Base-by-base conservation (phyloP, 2,888 invertebrate species). In the Isoperla grammatica region DNA sequence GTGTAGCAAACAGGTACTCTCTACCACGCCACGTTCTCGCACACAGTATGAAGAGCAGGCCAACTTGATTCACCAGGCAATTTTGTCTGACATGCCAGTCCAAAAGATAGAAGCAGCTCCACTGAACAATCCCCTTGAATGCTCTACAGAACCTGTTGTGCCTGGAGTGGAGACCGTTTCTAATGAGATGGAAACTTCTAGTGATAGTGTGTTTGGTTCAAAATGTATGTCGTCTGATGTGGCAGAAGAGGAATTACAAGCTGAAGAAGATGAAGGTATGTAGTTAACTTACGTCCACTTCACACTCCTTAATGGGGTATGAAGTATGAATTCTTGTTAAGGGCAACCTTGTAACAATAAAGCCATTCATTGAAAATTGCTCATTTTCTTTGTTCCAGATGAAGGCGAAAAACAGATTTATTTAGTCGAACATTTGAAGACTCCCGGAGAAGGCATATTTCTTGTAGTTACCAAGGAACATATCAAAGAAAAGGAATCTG, bases 371-470 rank as follows among this genome's bases (percentile, higher is more conserved):
- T 29, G 29, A 8, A 4, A n/a, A 29, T 6, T 29, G 29, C 29
- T 29, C 29, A n/a, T n/a, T n/a, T n/a, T n/a, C n/a, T n/a, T 19
- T 45, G 11, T 45, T 17, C 19, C 39, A 39, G 53, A 29, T 29
- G 29, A 46, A 57, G 29, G n/a, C 29, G 65, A 61, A 19, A 56
- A 58, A 40, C 48, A 63, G 4, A 29, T 63, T 11, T 64, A 61
- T 57, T 35, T 61, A 5, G 65, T 63, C 13, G 59, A 60, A 42
- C 59, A 56, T 6, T 19, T 13, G 62, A 72, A 72, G 15, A 71
- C 72, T 29, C 62, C 73, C 72, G 22, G 70, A 74, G 57, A 61
- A 17, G 70, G 70, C 39, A 70, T 76, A n/a, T 72, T 75, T 62
- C 65, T 76, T 23, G 71, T 74, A 1, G 65, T 76, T 11, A 73